Base-by-base conservation (phyloP, 1,140 invertebrate genomes). In the Lucilia sericata region DNA sequence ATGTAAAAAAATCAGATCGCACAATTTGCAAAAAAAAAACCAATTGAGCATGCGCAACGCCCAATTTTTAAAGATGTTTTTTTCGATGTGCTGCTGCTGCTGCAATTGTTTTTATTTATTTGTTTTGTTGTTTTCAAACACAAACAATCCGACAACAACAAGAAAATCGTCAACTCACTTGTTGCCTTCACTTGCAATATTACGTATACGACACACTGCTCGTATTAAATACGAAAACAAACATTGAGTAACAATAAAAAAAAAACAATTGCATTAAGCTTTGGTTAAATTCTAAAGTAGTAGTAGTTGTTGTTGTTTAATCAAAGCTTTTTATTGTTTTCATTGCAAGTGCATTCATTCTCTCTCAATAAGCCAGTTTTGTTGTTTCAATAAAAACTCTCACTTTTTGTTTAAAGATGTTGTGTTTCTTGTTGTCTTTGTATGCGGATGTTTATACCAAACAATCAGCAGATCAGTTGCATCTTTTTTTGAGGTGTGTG, bases 41-140 rank as follows among this genome's bases (percentile, higher is more conserved):
- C 65, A 84, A 47, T 36, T 75, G 87, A 88, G 88, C 88, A 90
- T 90, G 89, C 88, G 89, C 89, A 90, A 90, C 89, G 89, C 88
- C 88, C 88, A 88, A 88, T 51, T 51, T 19, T 76, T 76, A 55
- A 10, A 55, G 51, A 55, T 55, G 51, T 55, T 5, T 21, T 25
- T 70, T 70, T 70, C n/a, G 14, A 17, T 9, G 65, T 70, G n/a
- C 10, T 70, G 65, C 65, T n/a, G 14, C n/a, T n/a, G 55, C 7
- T 60, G 55, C n/a, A 7, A 14, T n/a, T 60, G 55, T n/a, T 60
- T 17, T 17, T n/a, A 60, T 17, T 60, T 60, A 60, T 60, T 60
- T 60, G 14, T 60, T 60, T 60, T 14, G 1, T 30, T 30, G 1
- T 30, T 30, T 3, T 30, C 42, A 42, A 42, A 42, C 42, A 42